Evolutionary conservation across 2,797 vertebrate species (phyloP).

Genomic region (Cynopterus sphinx): DNA sequence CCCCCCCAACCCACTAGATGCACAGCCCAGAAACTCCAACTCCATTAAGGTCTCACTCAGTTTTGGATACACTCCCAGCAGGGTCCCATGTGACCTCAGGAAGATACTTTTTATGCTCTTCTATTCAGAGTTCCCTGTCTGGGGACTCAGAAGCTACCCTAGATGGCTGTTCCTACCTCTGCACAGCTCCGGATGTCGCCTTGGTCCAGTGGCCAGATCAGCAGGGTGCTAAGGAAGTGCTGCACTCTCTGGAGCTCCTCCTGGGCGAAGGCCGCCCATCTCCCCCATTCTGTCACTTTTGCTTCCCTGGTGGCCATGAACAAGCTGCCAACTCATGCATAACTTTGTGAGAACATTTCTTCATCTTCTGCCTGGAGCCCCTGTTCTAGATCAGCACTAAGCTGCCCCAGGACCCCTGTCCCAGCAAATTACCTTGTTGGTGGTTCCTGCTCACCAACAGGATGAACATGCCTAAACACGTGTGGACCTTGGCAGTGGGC

Average conservation of each 20-base stretch:
- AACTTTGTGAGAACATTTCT: not conserved
- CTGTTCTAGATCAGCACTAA: not conserved
- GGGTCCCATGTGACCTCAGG: fast-evolving
- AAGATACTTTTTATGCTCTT: not conserved
- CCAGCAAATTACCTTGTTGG: not conserved
- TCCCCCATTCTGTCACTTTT: not conserved
- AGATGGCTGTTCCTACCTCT: no score
- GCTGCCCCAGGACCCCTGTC: not conserved
- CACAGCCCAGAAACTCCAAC: not conserved
- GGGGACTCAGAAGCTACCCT: not conserved
- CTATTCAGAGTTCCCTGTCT: not conserved
- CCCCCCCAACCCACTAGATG: fast-evolving
- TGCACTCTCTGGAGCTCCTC: not conserved
- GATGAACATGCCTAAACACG: not conserved
- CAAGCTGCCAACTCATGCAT: not conserved
- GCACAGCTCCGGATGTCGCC: no score
- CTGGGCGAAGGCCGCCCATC: not conserved
- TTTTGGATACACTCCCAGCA: not conserved
- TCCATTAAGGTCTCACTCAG: not conserved
- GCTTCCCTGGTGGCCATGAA: not conserved
- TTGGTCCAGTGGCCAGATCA: not conserved
- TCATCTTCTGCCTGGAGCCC: not conserved
- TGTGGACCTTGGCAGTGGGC: not conserved
- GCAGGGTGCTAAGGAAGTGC: not conserved
- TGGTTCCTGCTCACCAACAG: not conserved